Evolutionary conservation across 2,888 invertebrate genomes (phyloP).

Genomic region (Dryococelus australis): DNA sequence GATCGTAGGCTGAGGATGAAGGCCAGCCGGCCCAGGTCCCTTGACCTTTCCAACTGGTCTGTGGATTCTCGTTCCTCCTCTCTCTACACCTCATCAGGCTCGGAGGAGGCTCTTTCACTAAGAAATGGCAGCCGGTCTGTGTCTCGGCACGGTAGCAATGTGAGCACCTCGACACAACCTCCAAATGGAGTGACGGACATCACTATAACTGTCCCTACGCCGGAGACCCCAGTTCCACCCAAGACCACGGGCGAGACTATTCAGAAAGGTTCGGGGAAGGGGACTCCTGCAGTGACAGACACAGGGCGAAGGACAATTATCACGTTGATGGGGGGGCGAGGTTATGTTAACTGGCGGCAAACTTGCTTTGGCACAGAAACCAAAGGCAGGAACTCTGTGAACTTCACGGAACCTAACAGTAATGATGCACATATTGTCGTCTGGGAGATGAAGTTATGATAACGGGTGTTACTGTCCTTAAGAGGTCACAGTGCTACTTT

Average conservation of each 20-base stretch:
- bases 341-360: conserved; percentile 87
- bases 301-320: conserved; percentile 77
- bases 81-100: conserved; percentile 84
- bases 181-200: background rate
- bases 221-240: conserved; percentile 10
- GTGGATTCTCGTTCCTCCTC: conserved; percentile 85
- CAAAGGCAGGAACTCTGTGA: conserved; percentile 59
- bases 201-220: conserved; percentile 24
- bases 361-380: conserved; percentile 65
- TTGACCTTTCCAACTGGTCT: conserved; percentile 88
- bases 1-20: conserved; percentile 83
- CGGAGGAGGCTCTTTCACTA: conserved; percentile 73
- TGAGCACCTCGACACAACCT: conserved; percentile 22
- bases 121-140: conserved; percentile 52
- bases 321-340: conserved; percentile 86
- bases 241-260: conserved; percentile 21
- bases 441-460: conserved; percentile 84
- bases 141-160: conserved; percentile 36
- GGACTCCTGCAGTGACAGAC: conserved; percentile 27
- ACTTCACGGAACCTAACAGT: conserved; percentile 70
- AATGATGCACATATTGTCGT: conserved; percentile 89
- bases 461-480: background rate
- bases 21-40: conserved; percentile 79
- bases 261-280: conserved; percentile 24
- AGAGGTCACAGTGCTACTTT: background rate